Evolutionary conservation across 2,113 vertebrate species (phyloP), one percentile per base, ranked within the genome.

Genomic region (Manacus vitellinus): DNA sequence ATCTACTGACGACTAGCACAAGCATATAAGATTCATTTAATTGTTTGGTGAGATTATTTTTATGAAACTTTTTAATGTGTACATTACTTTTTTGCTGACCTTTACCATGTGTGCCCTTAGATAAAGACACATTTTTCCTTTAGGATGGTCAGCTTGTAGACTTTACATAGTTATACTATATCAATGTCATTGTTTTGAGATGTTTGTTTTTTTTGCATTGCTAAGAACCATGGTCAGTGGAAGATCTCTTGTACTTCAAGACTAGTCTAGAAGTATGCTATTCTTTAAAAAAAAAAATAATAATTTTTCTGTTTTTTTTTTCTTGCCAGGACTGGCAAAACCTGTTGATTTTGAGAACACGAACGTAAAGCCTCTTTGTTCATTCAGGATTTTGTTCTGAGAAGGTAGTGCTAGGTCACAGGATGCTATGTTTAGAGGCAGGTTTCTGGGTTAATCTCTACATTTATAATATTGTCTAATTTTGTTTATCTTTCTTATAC

Each of bases 361-460:
- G 25, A 44, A 59, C 3, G 22, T 75, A 74, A 93, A 89, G 37
- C 39, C 23, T 83, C 59, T 94, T 55, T 91, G 33, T 83, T 88
- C 61, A 56, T 86, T 95, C 52, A 78, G 85, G 79, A 80, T 95
- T 95, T 94, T 86, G 24, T 65, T 72, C 92, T 91, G 76, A 91
- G 61, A 76, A 86, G 85, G 81, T 49, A 78, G 49, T 37, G 37
- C 56, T 76, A 80, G 86, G 89, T 95, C 81, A 94, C 58, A 43
- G 61, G 68, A 33, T 85, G 44, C 93, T 95, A 89, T 93, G 66
- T 96, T 96, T 95, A 92, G 93, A 85, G 62, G 2, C 54, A 46
- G 41, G 70, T 82, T 95, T 92, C 77, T 85, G 49, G 58, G 54
- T 95, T 96, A 92, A 96, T 82, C 93, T 89, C 77, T 75, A 15